Evolutionary conservation across 2,113 vertebrate species (phyloP), one percentile per base, ranked within the genome.

Genomic region (Pachypanchax playfairii): DNA sequence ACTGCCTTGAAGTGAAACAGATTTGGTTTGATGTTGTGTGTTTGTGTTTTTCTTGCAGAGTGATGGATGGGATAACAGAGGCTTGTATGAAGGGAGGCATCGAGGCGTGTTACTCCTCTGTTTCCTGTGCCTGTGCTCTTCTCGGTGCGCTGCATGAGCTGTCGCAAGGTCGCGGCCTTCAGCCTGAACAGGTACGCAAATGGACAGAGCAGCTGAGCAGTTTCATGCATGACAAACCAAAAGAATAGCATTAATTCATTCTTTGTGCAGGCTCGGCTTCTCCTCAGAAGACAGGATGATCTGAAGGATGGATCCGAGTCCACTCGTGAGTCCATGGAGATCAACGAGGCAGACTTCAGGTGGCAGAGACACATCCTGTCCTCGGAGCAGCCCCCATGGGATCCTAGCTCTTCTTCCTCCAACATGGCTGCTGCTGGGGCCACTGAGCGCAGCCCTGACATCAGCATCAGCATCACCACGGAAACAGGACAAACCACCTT

Each of bases 31-130:
- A 15, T 15, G 3, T 36, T 55, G 20, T n/a, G 21, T 57, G 11
- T 0, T 29, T 42, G 38, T 57, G 41, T 50, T 56, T 39, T 44
- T 33, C 22, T 36, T 55, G n/a, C 61, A 99, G 97, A 21, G 94
- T 99, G 85, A 96, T 99, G 96, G 97, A 99, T 0, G 97, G 97
- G 44, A 94, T 96, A 94, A 96, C 94, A 0, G 97, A 99, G 85
- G 96, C 97, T 0, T 98, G 97, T 51, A 67, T 95, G 82, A 98
- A 98, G 80, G 97, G 97, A 0, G 96, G 97, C 46, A 93, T 97
- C 5, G 97, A 98, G 85, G 96, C 95, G 0, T 98, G 97, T 70
- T 96, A 91, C 42, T 93, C 95, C 0, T 93, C 96, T 0, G 97
- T 99, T 4, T 95, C 95, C 52, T 97, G 96, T 0, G 92, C 94